Percentiles rank a stretch among this genome's conserved stretches.
phyloP scores from a whole-genome alignment of 2,113 vertebrate species.

The Macrotis lagotis region DNA sequence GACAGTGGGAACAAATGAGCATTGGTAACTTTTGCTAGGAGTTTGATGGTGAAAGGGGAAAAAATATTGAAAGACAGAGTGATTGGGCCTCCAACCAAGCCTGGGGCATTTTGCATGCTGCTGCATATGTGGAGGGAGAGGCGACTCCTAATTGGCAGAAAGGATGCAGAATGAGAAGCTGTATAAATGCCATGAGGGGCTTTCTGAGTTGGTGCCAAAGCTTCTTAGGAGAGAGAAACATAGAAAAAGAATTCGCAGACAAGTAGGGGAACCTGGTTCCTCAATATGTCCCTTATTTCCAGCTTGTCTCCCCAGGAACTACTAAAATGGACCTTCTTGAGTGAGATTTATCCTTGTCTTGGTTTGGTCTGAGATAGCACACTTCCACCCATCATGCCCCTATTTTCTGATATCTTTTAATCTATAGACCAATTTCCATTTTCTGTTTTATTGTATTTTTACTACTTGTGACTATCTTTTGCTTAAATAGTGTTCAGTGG shows the following conservation, averaged over 20 bases:
- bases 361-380: background rate
- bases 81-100: background rate
- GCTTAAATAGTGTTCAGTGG: background rate
- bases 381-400: background rate
- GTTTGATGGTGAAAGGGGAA: background rate
- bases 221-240: background rate
- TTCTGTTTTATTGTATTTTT: background rate
- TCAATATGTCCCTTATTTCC: background rate
- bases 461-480: background rate
- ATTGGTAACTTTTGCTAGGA: background rate
- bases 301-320: background rate
- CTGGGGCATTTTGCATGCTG: background rate
- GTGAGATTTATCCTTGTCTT: background rate
- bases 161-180: background rate
- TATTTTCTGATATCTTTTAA: background rate
- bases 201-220: background rate
- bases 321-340: background rate
- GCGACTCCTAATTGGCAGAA: background rate
- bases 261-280: background rate
- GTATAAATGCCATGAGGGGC: background rate
- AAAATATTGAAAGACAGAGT: background rate
- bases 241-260: background rate
- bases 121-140: background rate
- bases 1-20: background rate
- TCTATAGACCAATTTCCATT: background rate